Base-by-base conservation (phyloP, 2,113 vertebrate genomes). In the Mesoclemmys tuberculata region DNA sequence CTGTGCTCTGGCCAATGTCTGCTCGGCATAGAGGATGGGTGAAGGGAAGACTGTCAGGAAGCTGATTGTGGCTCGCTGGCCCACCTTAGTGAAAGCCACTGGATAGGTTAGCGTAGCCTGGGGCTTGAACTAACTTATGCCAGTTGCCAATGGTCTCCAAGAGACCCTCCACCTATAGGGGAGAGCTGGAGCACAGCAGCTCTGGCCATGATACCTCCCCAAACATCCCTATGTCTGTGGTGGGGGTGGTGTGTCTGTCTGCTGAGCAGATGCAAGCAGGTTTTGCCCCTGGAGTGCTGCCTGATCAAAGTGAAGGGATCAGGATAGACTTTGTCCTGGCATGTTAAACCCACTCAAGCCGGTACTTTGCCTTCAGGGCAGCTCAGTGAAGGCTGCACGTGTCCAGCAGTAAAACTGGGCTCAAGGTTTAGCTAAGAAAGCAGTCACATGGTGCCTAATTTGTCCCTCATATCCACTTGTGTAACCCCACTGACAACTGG, bases 211-310 rank as follows among this genome's bases (percentile, higher is more conserved):
- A 88, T 80, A 38, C 2, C 19, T 78, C 8, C 31, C 27, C 41
- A 81, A 0, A 22, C 1, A 4, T 44, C 11, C 6, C 14, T 49
- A 6, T 19, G 31, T 7, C 9, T 14, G 3, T 14, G 7, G 16
- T 13, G 8, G 19, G 54, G 46, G 27, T 35, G 61, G 51, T 13
- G 3, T 7, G 31, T 21, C 1, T 35, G 52, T 26, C 26, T 11
- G 2, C 5, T 80, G 29, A 82, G 88, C 8, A 9, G 3, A 52
- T 87, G 49, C 41, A 31, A 24, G 6, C n/a, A 56, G 29, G 2
- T 0, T 0, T 9, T 1, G 7, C 44, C 49, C 29, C 74, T 24
- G 81, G 81, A 3, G 46, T 46, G 35, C 2, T 56, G 48, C 89
- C 82, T 24, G 79, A 31, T 9, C 6, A 16, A 74, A 27, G 18